phyloP scores from a whole-genome alignment of 2,888 invertebrate species.

The Entomobrya multifasciata region DNA sequence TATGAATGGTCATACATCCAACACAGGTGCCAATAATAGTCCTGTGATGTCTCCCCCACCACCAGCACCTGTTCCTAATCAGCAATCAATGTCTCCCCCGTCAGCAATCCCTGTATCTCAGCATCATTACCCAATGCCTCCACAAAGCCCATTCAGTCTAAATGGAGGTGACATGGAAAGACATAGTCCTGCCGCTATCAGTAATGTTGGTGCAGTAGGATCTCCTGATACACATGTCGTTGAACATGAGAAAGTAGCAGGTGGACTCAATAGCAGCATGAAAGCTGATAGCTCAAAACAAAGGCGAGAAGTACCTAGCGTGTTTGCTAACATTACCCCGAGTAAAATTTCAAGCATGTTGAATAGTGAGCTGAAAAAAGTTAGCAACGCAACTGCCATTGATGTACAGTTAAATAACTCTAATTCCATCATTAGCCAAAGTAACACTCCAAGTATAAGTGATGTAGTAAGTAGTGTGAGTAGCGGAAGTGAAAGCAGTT shows the following conservation, averaged over 20 bases:
- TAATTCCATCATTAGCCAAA: constrained; percentile 10
- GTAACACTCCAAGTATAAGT: neutral
- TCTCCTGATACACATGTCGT: neutral
- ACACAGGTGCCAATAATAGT: constrained; percentile 23
- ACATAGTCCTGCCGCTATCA: neutral
- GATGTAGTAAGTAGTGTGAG: neutral
- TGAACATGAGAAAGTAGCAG: neutral
- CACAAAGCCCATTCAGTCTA: constrained; percentile 33
- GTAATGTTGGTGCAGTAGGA: neutral
- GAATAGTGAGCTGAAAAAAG: constrained; percentile 15
- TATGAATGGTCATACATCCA: constrained; percentile 58
- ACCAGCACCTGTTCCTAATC: constrained; percentile 37
- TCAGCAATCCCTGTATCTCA: constrained; percentile 36
- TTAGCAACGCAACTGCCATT: neutral
- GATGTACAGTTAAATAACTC: neutral
- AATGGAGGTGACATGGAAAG: constrained; percentile 50
- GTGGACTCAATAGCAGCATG: neutral
- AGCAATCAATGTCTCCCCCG: constrained; percentile 39
- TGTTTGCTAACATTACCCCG: constrained; percentile 38
- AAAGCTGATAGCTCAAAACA: constrained; percentile 13
- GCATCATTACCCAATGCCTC: constrained; percentile 34
- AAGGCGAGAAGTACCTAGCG: constrained; percentile 23
- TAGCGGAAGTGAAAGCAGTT: constrained; percentile 1
- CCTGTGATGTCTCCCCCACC: constrained; percentile 67
- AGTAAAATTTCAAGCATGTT: constrained; percentile 29